phyloP scores from a whole-genome alignment of 2,888 invertebrate species.

The Ormyrus pomaceus region DNA sequence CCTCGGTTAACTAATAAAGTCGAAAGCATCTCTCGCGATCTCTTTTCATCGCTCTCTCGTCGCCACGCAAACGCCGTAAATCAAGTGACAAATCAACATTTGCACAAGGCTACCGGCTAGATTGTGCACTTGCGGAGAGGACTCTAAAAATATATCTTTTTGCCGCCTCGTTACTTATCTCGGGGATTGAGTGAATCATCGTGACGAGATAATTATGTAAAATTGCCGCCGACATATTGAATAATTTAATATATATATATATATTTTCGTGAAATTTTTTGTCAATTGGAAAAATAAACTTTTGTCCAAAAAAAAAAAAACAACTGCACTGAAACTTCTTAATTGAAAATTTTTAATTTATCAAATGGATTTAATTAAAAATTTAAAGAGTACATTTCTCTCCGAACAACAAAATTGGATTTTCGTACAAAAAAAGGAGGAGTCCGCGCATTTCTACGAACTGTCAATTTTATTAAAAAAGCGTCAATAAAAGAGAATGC shows the following conservation, averaged over 20 bases:
- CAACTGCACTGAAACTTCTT: too few species aligned
- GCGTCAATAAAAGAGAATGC: too few species aligned
- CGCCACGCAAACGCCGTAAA: conserved; percentile 30
- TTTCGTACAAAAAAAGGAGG: too few species aligned
- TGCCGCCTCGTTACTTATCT: neutral
- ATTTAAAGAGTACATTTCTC: too few species aligned
- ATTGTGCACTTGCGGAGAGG: conserved; percentile 7
- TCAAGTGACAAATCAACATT: conserved; percentile 41
- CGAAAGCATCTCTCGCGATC: conserved; percentile 20
- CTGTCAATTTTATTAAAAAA: too few species aligned
- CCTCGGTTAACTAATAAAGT: conserved; percentile 47
- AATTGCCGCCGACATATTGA: neutral
- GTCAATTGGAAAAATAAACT: neutral
- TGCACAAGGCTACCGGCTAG: conserved; percentile 2
- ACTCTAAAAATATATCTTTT: conserved; percentile 2
- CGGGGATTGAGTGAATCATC: neutral
- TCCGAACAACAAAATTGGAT: too few species aligned
- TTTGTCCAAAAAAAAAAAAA: too few species aligned
- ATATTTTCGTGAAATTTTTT: neutral
- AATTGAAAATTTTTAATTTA: too few species aligned
- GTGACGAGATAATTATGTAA: neutral
- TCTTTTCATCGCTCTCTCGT: conserved; percentile 32
- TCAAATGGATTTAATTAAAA: too few species aligned
- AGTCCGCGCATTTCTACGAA: too few species aligned
- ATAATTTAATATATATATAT: neutral